phyloP scores from a whole-genome alignment of 2,113 vertebrate genomes.

The Arvicanthis niloticus region DNA sequence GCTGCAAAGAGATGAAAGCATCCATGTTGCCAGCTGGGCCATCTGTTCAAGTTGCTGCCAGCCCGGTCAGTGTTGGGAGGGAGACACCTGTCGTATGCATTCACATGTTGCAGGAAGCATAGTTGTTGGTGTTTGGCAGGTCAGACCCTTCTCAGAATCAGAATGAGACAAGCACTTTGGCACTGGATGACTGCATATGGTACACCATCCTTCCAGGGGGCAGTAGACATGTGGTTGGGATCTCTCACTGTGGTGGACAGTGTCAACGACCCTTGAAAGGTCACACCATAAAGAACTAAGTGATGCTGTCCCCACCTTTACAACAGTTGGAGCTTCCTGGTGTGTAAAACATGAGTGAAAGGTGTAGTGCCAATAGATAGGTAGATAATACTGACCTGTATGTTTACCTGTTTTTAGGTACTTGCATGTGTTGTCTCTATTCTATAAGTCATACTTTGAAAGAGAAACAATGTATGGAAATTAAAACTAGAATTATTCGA shows the following conservation, averaged over 20 bases:
- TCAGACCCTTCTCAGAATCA: constrained; percentile 34
- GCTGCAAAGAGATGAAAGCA: constrained; percentile 56
- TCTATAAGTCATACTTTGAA: constrained; percentile 24
- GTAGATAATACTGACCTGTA: background rate
- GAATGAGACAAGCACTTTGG: constrained; percentile 59
- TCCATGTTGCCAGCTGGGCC: constrained; percentile 52
- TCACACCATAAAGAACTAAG: background rate
- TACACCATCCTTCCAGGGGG: background rate
- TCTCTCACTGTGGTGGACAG: background rate
- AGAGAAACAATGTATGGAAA: background rate
- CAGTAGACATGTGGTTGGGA: background rate
- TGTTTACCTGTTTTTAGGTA: background rate
- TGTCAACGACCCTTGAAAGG: background rate
- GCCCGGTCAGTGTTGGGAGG: constrained; percentile 60
- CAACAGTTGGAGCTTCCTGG: background rate
- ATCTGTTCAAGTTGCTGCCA: constrained; percentile 44
- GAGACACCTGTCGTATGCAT: constrained; percentile 64
- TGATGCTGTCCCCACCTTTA: background rate
- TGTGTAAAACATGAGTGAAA: constrained; percentile 32
- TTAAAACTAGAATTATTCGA: constrained; percentile 23
- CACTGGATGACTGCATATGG: background rate
- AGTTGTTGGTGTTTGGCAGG: constrained; percentile 56
- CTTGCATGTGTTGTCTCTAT: background rate
- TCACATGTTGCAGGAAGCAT: constrained; percentile 26
- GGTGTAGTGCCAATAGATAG: background rate